These are phyloP conservation scores for Malacoraja senta DNA, from an alignment of 2,797 vertebrate species.

Conservation along the genomic window DNA sequence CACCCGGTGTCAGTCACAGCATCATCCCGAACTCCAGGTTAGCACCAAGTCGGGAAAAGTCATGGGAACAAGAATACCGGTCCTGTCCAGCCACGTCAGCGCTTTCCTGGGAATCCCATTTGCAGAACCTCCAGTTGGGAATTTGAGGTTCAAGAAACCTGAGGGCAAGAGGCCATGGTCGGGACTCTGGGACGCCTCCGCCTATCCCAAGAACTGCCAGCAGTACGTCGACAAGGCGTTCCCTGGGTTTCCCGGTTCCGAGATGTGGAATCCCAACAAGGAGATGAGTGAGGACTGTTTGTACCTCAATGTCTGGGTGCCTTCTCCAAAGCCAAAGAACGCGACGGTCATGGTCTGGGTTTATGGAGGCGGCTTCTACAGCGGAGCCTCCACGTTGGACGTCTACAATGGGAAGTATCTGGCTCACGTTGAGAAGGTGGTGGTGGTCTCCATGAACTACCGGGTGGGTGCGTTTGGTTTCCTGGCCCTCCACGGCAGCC, in stretches of 20 bases:
- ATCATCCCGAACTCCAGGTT: conserved; percentile 60
- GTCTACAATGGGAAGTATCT: conserved; percentile 86
- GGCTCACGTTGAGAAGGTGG: conserved; percentile 65
- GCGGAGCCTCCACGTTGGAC: conserved; percentile 78
- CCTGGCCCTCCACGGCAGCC: conserved; percentile 71
- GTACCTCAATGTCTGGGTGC: conserved; percentile 84
- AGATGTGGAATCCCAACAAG: conserved; percentile 93
- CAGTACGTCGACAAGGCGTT: conserved; percentile 73
- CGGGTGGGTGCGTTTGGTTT: conserved; percentile 83
- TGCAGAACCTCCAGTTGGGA: conserved; percentile 72
- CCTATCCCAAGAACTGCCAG: conserved; percentile 72
- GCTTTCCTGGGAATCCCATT: conserved; percentile 83
- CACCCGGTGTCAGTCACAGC: conserved; percentile 47
- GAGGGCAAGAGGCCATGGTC: conserved; percentile 69
- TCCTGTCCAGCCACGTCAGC: conserved; percentile 60
- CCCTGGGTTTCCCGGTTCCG: conserved; percentile 75
- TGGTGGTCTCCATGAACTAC: conserved; percentile 89
- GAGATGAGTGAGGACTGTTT: conserved; percentile 85
- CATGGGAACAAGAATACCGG: conserved; percentile 58
- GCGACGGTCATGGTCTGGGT: conserved; percentile 86
- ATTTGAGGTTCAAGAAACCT: conserved; percentile 68
- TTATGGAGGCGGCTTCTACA: conserved; percentile 87
- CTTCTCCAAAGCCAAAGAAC: conserved; percentile 63
- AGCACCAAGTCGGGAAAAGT: conserved; percentile 63
- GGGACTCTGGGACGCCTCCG: conserved; percentile 59